Conservation (phyloP, 1,140 invertebrate species). For the Philaenus spumarius region DNA sequence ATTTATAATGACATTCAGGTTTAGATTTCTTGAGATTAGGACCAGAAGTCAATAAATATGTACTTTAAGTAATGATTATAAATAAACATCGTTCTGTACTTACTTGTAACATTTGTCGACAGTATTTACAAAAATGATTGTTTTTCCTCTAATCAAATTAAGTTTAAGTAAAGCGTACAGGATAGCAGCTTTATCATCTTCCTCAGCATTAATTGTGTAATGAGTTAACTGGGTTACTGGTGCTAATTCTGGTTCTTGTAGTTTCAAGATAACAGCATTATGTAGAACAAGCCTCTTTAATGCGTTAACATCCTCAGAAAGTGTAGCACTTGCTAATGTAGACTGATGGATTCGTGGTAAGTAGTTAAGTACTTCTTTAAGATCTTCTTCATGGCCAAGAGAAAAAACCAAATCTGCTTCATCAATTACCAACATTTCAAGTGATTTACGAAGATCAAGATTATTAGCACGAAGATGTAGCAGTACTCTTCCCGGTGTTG, state of each 20-base stretch:
- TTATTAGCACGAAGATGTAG: constrained; percentile 75
- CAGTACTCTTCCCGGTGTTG: constrained; percentile 80
- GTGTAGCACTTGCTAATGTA: constrained; percentile 91
- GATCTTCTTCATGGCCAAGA: constrained; percentile 93
- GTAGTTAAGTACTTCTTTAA: constrained; percentile 74
- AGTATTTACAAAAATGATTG: constrained; percentile 94
- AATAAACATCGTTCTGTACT: constrained; percentile 36
- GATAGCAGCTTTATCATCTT: constrained; percentile 92
- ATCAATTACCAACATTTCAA: constrained; percentile 89
- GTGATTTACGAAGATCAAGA: constrained; percentile 66
- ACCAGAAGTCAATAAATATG: not conserved
- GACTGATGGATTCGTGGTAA: constrained; percentile 83
- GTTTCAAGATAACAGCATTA: constrained; percentile 88
- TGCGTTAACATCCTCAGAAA: constrained; percentile 85
- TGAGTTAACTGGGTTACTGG: constrained; percentile 81
- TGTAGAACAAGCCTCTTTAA: constrained; percentile 89
- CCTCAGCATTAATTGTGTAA: constrained; percentile 84
- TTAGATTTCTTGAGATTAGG: not conserved
- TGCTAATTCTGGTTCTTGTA: constrained; percentile 90
- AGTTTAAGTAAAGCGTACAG: constrained; percentile 91
- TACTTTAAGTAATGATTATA: too few species aligned
- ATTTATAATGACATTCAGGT: not conserved
- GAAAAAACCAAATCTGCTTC: constrained; percentile 98
- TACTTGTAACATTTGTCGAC: constrained; percentile 96
- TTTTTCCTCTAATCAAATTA: constrained; percentile 89